Percentiles rank a stretch among this genome's conserved stretches.
Conservation (phyloP, 2,888 invertebrate genomes). For the Subacronicta megacephala region DNA sequence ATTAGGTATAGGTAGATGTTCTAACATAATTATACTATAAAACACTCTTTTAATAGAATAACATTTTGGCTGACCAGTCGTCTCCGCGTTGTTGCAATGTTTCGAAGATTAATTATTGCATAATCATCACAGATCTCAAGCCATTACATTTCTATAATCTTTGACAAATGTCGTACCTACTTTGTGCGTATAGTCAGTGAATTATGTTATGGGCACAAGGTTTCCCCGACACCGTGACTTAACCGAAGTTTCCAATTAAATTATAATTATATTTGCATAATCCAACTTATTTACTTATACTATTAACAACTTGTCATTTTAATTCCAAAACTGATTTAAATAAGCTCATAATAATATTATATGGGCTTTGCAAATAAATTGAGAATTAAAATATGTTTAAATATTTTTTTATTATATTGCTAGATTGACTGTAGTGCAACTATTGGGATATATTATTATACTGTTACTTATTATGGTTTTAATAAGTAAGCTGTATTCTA, state of each 20-base stretch:
- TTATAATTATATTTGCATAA: slow-evolving; percentile 46
- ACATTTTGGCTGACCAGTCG: too few relatives aligned
- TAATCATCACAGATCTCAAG: neutral
- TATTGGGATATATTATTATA: too few relatives aligned
- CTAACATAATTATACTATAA: too few relatives aligned
- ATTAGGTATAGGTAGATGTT: too few relatives aligned
- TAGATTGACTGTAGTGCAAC: too few relatives aligned
- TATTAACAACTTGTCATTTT: slow-evolving; percentile 21
- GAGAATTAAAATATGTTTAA: slow-evolving; percentile 4
- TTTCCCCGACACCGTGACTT: slow-evolving; percentile 24
- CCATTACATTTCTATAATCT: slow-evolving; percentile 8
- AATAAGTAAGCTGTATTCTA: too few relatives aligned
- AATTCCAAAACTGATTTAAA: slow-evolving; percentile 7
- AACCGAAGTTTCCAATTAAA: slow-evolving; percentile 33
- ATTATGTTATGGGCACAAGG: slow-evolving; percentile 41
- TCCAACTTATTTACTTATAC: slow-evolving; percentile 33
- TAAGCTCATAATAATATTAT: slow-evolving; percentile 6
- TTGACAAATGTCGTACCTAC: slow-evolving; percentile 25
- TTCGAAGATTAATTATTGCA: too few relatives aligned
- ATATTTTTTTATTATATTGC: neutral
- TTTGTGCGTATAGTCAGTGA: slow-evolving; percentile 38
- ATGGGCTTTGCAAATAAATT: slow-evolving; percentile 9
- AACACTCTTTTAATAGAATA: too few relatives aligned
- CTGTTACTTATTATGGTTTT: too few relatives aligned
- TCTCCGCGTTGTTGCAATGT: too few relatives aligned